A percentile compares a stretch with the other conserved stretches of the same genome.
These are phyloP conservation scores for Lomographa bimaculata DNA, from an alignment of 2,888 invertebrate species.

Conservation along the genomic window DNA sequence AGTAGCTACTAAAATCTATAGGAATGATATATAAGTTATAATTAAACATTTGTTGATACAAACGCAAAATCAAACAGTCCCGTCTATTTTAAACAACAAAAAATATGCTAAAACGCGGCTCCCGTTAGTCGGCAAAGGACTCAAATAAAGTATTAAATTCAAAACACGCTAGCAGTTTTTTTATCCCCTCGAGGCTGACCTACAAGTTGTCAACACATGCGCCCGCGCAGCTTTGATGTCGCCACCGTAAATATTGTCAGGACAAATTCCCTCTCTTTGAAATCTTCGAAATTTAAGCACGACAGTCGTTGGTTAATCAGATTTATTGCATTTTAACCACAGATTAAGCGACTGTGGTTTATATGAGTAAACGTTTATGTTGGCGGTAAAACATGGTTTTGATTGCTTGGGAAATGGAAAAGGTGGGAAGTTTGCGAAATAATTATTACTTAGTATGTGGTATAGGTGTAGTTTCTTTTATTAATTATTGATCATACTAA, in stretches of 20 bases:
- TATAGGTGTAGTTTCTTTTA: too few relatives aligned
- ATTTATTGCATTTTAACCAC: slow-evolving; percentile 64
- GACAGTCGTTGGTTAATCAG: slow-evolving; percentile 58
- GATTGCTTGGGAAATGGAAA: slow-evolving; percentile 14
- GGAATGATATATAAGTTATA: too few relatives aligned
- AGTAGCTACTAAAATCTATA: too few relatives aligned
- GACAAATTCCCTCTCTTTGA: slow-evolving; percentile 79
- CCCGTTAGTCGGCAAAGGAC: slow-evolving; percentile 38
- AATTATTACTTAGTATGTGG: too few relatives aligned
- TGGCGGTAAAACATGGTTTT: slow-evolving; percentile 13
- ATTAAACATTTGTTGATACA: too few relatives aligned
- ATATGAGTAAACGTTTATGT: slow-evolving; percentile 42
- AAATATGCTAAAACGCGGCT: slow-evolving; percentile 35
- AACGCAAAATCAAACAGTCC: slow-evolving; percentile 5
- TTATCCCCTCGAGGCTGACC: slow-evolving; percentile 68
- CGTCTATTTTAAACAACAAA: slow-evolving; percentile 24
- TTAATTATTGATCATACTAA: too few relatives aligned
- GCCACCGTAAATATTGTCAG: slow-evolving; percentile 72
- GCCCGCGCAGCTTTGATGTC: slow-evolving; percentile 55
- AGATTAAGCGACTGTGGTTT: slow-evolving; percentile 7
- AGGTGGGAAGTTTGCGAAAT: too few relatives aligned
- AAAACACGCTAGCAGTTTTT: slow-evolving; percentile 67
- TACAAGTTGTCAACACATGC: slow-evolving; percentile 58
- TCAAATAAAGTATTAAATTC: slow-evolving; percentile 73
- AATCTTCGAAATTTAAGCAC: slow-evolving; percentile 59